Conservation (phyloP, 1,140 invertebrate genomes). For the Phymastichus coffea region DNA sequence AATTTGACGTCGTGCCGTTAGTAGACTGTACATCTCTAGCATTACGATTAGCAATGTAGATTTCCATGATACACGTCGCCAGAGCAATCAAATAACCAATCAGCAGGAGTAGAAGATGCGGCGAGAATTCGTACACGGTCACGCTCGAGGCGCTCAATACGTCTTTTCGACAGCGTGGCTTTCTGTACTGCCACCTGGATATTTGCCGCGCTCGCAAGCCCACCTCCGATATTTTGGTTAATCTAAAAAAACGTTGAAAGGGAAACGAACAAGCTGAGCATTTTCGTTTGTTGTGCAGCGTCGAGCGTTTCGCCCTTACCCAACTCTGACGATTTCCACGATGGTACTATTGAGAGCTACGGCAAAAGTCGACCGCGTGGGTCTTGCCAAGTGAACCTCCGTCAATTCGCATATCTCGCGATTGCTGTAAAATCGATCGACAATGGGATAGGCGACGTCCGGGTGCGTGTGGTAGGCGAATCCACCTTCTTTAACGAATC, state of each 20-base stretch:
- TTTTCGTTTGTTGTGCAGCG: neutral
- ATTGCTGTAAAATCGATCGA: conserved; percentile 32
- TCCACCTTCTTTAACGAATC: conserved; percentile 26
- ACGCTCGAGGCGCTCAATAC: conserved; percentile 27
- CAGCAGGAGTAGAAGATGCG: neutral
- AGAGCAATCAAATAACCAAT: neutral
- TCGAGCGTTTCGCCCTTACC: neutral
- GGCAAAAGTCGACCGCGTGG: neutral
- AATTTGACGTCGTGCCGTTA: too few species aligned
- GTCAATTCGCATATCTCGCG: conserved; percentile 34
- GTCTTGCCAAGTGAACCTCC: conserved; percentile 2
- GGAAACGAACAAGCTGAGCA: neutral
- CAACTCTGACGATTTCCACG: conserved; percentile 1
- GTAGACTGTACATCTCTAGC: too few species aligned
- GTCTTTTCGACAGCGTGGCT: conserved; percentile 32
- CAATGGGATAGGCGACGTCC: conserved; percentile 30
- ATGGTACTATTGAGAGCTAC: neutral
- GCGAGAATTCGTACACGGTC: conserved; percentile 1
- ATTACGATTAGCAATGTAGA: neutral
- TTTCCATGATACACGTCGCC: neutral
- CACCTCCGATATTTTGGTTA: neutral
- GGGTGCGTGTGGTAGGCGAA: conserved; percentile 35
- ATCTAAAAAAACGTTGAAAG: neutral
- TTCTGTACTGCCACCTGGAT: conserved; percentile 34
- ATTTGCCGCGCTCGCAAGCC: conserved; percentile 24